Base-by-base conservation (phyloP, 2,797 vertebrate genomes). In the Lagorchestes hirsutus region DNA sequence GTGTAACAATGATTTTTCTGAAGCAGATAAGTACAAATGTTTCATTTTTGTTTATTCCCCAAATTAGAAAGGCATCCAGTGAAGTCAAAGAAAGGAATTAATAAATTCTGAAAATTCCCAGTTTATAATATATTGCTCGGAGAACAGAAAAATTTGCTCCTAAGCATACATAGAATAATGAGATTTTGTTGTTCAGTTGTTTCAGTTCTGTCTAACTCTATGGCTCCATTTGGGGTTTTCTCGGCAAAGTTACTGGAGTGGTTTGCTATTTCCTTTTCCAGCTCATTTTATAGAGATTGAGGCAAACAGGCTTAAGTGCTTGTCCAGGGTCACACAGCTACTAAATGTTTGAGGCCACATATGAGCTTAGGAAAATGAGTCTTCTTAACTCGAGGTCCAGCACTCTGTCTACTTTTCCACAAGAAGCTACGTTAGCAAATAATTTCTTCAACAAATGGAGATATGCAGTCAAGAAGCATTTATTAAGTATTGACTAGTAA, bases 51-150 rank as follows among this genome's bases (percentile, higher is more conserved):
- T 96, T 90, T 93, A 29, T 90, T 50, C 8, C 95, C 93, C 95
- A 90, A 16, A 58, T 14, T 18, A 1, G 55, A 50, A 93, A 56
- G 94, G 74, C 91, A 91, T 90, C 92, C 54, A 31, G 52, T 6
- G 93, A 40, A 74, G 94, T 93, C 90, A 97, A 97, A 29, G 50
- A 1, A 93, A 96, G n/a, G 27, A 59, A 24, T 4, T 95, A 92
- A 96, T 91, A 97, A 96, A 18, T 31, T 82, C 29, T 5, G 95
- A 95, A 90, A 9, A 82, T 0, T 54, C 56, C 67, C 28, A 92
- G 92, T 91, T 92, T 40, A 55, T 97, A 96, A 91, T 90, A 55
- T 46, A 96, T 54, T 96, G 91, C 58, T 96, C 24, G 93, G 56
- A 93, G 95, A 92, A 92, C 8, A 54, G 62, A 95, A 50, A 54